Evolutionary conservation across 2,113 vertebrate species (phyloP), one percentile per base, ranked within the genome.

Genomic region (Poeciliopsis retropinna): DNA sequence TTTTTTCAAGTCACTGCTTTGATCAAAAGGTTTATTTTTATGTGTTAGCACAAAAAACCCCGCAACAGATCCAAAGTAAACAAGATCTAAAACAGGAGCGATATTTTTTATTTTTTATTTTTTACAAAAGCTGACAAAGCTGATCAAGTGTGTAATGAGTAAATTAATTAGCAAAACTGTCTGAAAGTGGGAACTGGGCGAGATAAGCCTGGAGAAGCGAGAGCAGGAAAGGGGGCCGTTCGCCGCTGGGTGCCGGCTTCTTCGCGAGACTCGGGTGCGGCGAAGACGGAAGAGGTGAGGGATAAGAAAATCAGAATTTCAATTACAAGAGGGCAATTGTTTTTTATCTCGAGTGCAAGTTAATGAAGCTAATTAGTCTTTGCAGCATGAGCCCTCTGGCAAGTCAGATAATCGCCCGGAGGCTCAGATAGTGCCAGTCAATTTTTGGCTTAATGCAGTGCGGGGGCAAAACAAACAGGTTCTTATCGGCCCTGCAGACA

Each of bases 291-390:
- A 75, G 65, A 73, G 86, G 44, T 79, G 76, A 80, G 71, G 80
- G 88, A 88, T 76, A 70, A 80, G 75, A 83, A 90, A 91, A 90
- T 88, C 85, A 87, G 85, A 84, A 93, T 93, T 94, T 94, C 93
- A 95, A 94, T 95, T 93, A 93, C 88, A 92, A 89, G 77, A 84
- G 84, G 87, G 89, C 91, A 90, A 94, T 92, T 93, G 93, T 93
- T 94, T 94, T 92, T 94, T 93, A 95, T 94, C 93, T 94, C 57
- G 78, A 86, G 70, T 85, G 85, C 90, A 92, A 92, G 93, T 94
- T 94, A 95, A 95, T 94, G 91, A 94, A 95, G 91, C 92, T 92
- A 95, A 95, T 95, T 94, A 94, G 92, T 94, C 94, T 94, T 93
- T 91, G 84, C 84, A 29, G 91, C 75, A 78, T 87, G 87, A 91